Conservation (phyloP, 2,797 vertebrate species). For the Platalea minor region DNA sequence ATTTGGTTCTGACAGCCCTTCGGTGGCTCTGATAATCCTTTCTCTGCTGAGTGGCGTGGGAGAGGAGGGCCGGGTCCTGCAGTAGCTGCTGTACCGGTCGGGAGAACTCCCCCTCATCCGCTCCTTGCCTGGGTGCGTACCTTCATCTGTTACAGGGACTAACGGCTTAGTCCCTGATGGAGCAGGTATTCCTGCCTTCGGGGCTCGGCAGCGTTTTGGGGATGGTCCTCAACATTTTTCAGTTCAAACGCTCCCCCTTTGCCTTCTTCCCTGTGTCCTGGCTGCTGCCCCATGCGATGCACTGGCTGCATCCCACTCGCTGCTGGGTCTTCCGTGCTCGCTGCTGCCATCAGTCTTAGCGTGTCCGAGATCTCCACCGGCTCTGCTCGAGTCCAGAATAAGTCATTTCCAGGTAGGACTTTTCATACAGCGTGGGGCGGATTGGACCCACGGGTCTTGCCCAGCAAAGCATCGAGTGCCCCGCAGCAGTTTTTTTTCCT, state of each 20-base stretch:
- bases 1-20: background rate
- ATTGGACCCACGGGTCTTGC: background rate
- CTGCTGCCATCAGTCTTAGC: rapidly evolving
- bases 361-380: rapidly evolving
- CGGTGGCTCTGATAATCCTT: background rate
- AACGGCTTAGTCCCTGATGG: background rate
- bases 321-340: rapidly evolving
- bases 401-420: background rate
- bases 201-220: background rate
- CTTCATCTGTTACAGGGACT: rapidly evolving
- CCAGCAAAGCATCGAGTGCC: background rate
- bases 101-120: background rate
- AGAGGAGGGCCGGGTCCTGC: background rate
- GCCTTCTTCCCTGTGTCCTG: background rate
- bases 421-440: rapidly evolving
- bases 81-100: background rate
- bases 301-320: rapidly evolving
- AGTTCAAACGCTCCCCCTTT: background rate
- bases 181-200: background rate
- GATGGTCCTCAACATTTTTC: background rate
- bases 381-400: rapidly evolving
- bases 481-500: background rate
- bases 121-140: background rate
- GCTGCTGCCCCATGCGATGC: background rate
- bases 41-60: background rate